Base-by-base conservation (phyloP, 2,888 invertebrate species). In the Eudemis profundana region DNA sequence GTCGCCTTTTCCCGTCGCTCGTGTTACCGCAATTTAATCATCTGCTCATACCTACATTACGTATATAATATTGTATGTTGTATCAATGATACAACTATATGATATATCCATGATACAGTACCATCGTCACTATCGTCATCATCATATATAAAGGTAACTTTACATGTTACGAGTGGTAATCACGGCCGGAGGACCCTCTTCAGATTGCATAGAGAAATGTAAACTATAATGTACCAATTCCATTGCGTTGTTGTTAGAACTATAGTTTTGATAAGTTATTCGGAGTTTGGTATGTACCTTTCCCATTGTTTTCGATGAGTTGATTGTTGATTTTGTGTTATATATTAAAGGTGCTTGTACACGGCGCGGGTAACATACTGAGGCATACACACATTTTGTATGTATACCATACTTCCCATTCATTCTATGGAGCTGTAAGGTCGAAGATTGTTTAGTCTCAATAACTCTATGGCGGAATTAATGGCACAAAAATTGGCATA, bases 281-380 rank as follows among this genome's bases (percentile, higher is more conserved):
- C 21, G 50, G 36, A 49, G 38, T 69, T 66, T 38, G 38, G 61
- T 68, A 54, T 64, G 33, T 50, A 10, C 33, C 38, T 42, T 33
- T 14, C 27, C 63, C 21, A 40, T 57, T 57, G 64, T 70, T 70
- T 66, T 66, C 60, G 61, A 57, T 61, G 61, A 46, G 61, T 69
- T 67, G 54, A 50, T 46, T 69, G 69, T 69, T 67, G 61, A 56
- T 67, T 66, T 66, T 68, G 47, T 68, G 66, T 59, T 67, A 57
- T 64, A 50, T 49, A 60, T 50, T 60, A 19, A 57, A 57, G 33
- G 33, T 33, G 10, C 33, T 4, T 8, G 8, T 33, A 33, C 12
- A 33, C 33, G 33, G 8, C 8, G 33, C 33, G 33, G 10, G 29
- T 29, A 29, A 33, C n/a, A n/a, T n/a, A n/a, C 8, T 33, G 3